phyloP scores from a whole-genome alignment of 2,888 invertebrate species.

The Salticus scenicus region DNA sequence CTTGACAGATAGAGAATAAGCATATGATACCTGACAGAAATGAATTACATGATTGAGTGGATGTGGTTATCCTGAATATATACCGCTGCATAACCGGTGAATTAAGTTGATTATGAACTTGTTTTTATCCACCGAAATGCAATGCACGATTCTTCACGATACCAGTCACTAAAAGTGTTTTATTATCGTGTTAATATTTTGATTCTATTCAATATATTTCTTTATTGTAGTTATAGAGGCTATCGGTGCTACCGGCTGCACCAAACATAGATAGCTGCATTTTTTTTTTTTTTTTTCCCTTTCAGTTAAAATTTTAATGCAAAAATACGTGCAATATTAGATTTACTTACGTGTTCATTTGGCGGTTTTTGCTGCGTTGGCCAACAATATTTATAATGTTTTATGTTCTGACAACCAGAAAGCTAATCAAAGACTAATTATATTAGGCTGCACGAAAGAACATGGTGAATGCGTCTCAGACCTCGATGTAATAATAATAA shows the following conservation, averaged over 20 bases:
- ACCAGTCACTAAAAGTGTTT: neutral
- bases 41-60: neutral
- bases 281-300: no score
- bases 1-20: neutral
- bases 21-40: neutral
- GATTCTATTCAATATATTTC: neutral
- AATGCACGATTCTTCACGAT: neutral
- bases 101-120: constrained; percentile 10
- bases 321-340: constrained; percentile 43
- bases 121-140: neutral
- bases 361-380: no score
- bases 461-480: no score
- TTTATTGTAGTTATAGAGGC: neutral
- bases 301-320: constrained; percentile 32
- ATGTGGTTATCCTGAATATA: neutral
- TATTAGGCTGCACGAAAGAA: no score
- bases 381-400: no score
- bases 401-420: no score
- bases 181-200: constrained; percentile 7
- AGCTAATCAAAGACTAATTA: no score
- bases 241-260: constrained; percentile 11
- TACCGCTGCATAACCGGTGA: constrained; percentile 7
- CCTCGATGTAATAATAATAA: no score
- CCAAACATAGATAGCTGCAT: constrained; percentile 35
- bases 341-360: no score